A percentile compares a stretch with the other conserved stretches of the same genome.
phyloP scores from a whole-genome alignment of 2,797 vertebrate species.

The Pipistrellus kuhlii region DNA sequence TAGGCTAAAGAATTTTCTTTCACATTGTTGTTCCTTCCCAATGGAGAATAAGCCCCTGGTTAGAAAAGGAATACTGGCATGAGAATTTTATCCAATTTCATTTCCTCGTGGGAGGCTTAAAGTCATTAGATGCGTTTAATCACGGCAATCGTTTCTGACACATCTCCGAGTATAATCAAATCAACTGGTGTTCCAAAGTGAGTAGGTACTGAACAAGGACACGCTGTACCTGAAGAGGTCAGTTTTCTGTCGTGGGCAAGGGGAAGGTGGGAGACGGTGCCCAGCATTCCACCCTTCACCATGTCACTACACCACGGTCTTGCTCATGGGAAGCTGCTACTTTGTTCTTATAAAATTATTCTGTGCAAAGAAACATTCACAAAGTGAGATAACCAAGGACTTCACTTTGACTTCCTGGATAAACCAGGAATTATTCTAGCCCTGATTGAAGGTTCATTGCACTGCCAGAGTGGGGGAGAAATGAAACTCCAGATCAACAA shows the following conservation, averaged over 20 bases:
- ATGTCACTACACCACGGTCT: background rate
- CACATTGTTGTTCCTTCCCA: background rate
- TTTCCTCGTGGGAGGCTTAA: conserved; percentile 25
- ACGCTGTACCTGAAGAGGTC: background rate
- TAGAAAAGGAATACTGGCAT: background rate
- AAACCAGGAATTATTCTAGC: background rate
- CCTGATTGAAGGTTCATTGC: background rate
- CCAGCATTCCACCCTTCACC: background rate
- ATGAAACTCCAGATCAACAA: background rate
- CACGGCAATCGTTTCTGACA: background rate
- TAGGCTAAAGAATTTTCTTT: conserved; percentile 47
- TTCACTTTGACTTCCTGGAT: background rate
- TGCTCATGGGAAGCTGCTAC: background rate
- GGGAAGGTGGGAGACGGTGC: background rate
- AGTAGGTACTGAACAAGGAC: background rate
- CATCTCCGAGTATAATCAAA: background rate
- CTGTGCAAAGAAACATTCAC: background rate
- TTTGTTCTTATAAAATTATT: conserved; percentile 27
- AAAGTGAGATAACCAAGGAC: background rate
- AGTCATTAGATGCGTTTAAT: background rate
- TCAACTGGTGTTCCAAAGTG: background rate
- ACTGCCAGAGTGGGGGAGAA: background rate
- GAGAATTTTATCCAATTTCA: conserved; percentile 19
- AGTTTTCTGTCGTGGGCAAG: background rate
- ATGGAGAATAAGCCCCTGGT: conserved; percentile 1